Evolutionary conservation across 2,113 vertebrate genomes (phyloP).

Genomic region (Prochilodus magdalenae): DNA sequence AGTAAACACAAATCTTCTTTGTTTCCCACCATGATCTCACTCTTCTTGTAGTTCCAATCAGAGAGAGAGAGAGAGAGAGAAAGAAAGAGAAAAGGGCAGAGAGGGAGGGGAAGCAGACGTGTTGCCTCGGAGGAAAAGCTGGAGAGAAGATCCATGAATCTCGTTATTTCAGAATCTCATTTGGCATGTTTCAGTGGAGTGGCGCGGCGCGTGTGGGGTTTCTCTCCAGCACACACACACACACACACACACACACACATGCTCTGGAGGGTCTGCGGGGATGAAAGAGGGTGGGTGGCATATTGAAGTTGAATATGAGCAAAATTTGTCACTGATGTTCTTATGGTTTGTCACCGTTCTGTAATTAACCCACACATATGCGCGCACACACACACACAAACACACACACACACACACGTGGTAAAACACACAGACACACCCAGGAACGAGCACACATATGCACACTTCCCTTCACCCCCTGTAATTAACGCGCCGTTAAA

Average conservation of each 20-base stretch:
- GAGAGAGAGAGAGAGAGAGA: constrained; percentile 18
- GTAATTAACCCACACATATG: constrained; percentile 43
- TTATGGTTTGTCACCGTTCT: constrained; percentile 31
- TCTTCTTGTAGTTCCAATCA: constrained; percentile 23
- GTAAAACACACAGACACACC: constrained; percentile 24
- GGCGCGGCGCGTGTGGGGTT: constrained; percentile 30
- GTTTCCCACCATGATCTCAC: constrained; percentile 51
- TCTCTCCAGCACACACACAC: neutral
- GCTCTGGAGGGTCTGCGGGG: constrained; percentile 29
- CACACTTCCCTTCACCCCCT: constrained; percentile 18
- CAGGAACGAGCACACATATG: neutral
- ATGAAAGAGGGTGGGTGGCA: constrained; percentile 48
- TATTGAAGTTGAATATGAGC: constrained; percentile 34
- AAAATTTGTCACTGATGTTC: constrained; percentile 42
- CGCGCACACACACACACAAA: neutral
- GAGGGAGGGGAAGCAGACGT: constrained; percentile 24
- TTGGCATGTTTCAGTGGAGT: constrained; percentile 53
- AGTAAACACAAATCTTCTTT: constrained; percentile 48
- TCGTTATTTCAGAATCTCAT: constrained; percentile 63
- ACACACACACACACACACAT: constrained; percentile 19
- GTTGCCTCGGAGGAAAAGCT: constrained; percentile 51
- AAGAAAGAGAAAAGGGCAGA: constrained; percentile 2
- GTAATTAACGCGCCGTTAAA: constrained; percentile 55
- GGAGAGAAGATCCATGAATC: constrained; percentile 58
- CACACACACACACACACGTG: constrained; percentile 10